These are phyloP conservation scores for Acanthococcus lagerstroemiae DNA, from an alignment of 2,888 invertebrate species.

Conservation along the genomic window DNA sequence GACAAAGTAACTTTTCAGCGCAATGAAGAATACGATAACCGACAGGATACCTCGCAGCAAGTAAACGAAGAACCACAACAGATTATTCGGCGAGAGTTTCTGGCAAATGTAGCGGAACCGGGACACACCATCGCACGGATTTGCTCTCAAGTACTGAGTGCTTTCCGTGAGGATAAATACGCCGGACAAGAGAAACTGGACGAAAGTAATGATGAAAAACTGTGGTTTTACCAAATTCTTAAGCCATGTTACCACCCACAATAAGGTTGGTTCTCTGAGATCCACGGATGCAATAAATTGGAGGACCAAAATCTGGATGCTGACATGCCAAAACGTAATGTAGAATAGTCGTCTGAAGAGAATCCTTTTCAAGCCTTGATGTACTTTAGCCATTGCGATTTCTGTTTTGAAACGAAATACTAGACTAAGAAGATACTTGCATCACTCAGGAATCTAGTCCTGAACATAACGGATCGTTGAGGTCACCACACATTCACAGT, in stretches of 20 bases:
- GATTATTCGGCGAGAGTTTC: slow-evolving; percentile 12
- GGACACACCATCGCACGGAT: slow-evolving; percentile 10
- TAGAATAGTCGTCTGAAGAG: slow-evolving; percentile 8
- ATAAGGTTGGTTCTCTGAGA: slow-evolving; percentile 3
- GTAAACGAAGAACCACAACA: slow-evolving; percentile 18
- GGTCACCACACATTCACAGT: too few relatives aligned
- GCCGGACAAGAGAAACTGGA: slow-evolving; percentile 13
- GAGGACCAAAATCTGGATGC: neutral
- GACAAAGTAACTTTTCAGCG: slow-evolving; percentile 16
- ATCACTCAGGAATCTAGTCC: too few relatives aligned
- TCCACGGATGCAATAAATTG: slow-evolving; percentile 15
- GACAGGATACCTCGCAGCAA: slow-evolving; percentile 18
- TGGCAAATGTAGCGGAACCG: slow-evolving; percentile 13
- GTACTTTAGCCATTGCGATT: slow-evolving; percentile 11
- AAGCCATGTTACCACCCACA: slow-evolving; percentile 13
- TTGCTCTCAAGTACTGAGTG: slow-evolving; percentile 8
- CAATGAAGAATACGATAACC: slow-evolving; percentile 22
- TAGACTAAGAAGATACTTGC: too few relatives aligned
- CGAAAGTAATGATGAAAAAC: neutral
- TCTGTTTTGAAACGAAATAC: too few relatives aligned
- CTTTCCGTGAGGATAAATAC: slow-evolving; percentile 16
- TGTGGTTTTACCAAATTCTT: slow-evolving; percentile 5
- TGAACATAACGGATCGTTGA: too few relatives aligned
- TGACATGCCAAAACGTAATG: slow-evolving; percentile 14
- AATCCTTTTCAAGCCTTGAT: slow-evolving; percentile 11